Percentiles rank a stretch among this genome's conserved stretches.
Conservation (phyloP, 2,113 vertebrate genomes). For the Australoheros scitulus region DNA sequence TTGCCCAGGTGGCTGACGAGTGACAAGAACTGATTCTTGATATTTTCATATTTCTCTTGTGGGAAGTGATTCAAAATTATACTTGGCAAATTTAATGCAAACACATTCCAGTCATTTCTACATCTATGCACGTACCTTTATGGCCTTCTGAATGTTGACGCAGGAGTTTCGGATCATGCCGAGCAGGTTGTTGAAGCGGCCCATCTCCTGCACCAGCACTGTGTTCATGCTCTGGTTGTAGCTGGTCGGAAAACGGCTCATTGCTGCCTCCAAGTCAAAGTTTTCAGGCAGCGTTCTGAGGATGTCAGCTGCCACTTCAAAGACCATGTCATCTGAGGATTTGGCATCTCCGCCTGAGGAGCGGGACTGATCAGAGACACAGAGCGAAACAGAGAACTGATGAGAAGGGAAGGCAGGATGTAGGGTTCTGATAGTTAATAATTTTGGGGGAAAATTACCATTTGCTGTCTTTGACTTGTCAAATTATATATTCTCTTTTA, state of each 20-base stretch:
- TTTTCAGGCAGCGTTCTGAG: constrained; percentile 85
- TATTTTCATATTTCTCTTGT: constrained; percentile 11
- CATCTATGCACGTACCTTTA: constrained; percentile 78
- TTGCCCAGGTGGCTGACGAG: neutral
- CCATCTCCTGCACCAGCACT: constrained; percentile 92
- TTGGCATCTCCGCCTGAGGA: constrained; percentile 81
- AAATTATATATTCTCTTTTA: constrained; percentile 46
- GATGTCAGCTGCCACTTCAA: constrained; percentile 88
- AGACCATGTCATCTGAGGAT: constrained; percentile 85
- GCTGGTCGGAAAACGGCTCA: constrained; percentile 85
- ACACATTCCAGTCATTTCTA: neutral
- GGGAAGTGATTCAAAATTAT: no score
- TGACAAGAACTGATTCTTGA: neutral
- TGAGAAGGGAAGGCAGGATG: constrained; percentile 34
- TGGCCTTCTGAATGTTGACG: constrained; percentile 87
- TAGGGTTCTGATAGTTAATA: constrained; percentile 22
- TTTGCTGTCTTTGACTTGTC: constrained; percentile 43
- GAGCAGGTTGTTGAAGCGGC: constrained; percentile 88
- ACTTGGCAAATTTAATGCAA: neutral
- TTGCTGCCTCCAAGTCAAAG: constrained; percentile 84
- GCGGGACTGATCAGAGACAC: constrained; percentile 78
- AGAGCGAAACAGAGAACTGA: constrained; percentile 25
- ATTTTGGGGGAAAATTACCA: constrained; percentile 34
- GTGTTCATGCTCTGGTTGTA: constrained; percentile 94
- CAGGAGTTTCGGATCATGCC: constrained; percentile 84